Evolutionary conservation across 2,888 invertebrate genomes (phyloP).

Genomic region (Leptopilina syphax): DNA sequence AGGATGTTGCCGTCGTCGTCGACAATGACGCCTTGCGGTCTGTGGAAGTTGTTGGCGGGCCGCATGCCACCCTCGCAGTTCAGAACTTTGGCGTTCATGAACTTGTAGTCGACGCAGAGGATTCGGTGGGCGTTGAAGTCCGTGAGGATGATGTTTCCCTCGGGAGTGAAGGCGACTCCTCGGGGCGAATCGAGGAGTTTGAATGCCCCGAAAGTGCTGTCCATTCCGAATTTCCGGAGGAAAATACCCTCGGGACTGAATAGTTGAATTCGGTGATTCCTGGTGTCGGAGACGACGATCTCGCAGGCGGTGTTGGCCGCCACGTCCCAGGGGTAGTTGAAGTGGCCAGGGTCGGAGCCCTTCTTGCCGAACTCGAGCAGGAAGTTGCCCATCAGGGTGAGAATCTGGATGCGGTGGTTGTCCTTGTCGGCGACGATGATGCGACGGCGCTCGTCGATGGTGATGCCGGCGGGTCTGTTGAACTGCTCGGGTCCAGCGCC

Average conservation of each 20-base stretch:
- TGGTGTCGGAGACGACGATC: slow-evolving; percentile 94
- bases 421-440: slow-evolving; percentile 97
- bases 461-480: slow-evolving; percentile 94
- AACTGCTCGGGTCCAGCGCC: slow-evolving; percentile 93
- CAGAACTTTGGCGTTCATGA: slow-evolving; percentile 63
- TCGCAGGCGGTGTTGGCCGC: slow-evolving; percentile 89
- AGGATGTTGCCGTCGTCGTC: slow-evolving; percentile 94
- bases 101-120: slow-evolving; percentile 85
- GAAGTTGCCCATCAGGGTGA: slow-evolving; percentile 88
- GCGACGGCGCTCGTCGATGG: slow-evolving; percentile 86
- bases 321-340: slow-evolving; percentile 98
- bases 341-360: slow-evolving; percentile 91
- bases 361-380: slow-evolving; percentile 92
- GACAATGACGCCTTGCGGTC: slow-evolving; percentile 92
- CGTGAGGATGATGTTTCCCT: slow-evolving; percentile 91
- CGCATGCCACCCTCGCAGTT: slow-evolving; percentile 78
- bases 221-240: slow-evolving; percentile 91
- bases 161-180: slow-evolving; percentile 92
- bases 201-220: slow-evolving; percentile 78
- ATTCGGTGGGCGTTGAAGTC: slow-evolving; percentile 97
- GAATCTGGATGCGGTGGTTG: slow-evolving; percentile 92
- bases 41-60: slow-evolving; percentile 63
- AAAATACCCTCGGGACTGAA: slow-evolving; percentile 90
- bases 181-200: slow-evolving; percentile 89
- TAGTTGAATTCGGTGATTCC: slow-evolving; percentile 94